Evolutionary conservation across 2,113 vertebrate species (phyloP).

Genomic region (Mellivora capensis): DNA sequence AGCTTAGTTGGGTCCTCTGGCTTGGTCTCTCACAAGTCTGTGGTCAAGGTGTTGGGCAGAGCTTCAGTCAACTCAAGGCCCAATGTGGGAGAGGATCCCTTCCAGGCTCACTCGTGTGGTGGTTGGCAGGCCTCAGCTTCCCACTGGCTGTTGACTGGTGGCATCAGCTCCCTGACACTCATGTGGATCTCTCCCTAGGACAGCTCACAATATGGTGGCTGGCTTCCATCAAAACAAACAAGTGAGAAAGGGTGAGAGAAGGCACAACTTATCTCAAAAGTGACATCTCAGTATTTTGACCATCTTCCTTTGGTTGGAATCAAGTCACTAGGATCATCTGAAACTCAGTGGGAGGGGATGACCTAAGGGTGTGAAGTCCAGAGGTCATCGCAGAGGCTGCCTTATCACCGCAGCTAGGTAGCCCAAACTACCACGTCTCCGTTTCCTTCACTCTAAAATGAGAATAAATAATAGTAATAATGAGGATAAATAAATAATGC

Average conservation of each 20-base stretch:
- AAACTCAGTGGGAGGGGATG: neutral
- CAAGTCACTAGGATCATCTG: neutral
- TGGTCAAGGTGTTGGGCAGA: neutral
- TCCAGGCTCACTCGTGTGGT: neutral
- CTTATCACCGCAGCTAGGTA: neutral
- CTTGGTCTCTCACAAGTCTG: neutral
- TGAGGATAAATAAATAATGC: neutral
- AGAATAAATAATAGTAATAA: neutral
- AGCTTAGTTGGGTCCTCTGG: neutral
- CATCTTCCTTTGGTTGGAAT: neutral
- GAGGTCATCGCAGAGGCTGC: neutral
- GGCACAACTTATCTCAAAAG: neutral
- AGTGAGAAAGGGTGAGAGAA: neutral
- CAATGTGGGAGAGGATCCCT: neutral
- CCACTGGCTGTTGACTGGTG: neutral
- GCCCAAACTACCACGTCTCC: neutral
- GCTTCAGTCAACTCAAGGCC: neutral
- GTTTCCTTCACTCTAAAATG: neutral
- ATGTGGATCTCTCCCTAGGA: neutral
- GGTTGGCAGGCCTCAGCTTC: neutral
- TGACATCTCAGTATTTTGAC: neutral
- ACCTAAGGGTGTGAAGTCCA: neutral
- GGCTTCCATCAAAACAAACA: neutral
- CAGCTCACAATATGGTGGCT: neutral
- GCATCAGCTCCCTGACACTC: neutral